phyloP scores from a whole-genome alignment of 2,888 invertebrate species.

The Leptarthrus brevirostris region DNA sequence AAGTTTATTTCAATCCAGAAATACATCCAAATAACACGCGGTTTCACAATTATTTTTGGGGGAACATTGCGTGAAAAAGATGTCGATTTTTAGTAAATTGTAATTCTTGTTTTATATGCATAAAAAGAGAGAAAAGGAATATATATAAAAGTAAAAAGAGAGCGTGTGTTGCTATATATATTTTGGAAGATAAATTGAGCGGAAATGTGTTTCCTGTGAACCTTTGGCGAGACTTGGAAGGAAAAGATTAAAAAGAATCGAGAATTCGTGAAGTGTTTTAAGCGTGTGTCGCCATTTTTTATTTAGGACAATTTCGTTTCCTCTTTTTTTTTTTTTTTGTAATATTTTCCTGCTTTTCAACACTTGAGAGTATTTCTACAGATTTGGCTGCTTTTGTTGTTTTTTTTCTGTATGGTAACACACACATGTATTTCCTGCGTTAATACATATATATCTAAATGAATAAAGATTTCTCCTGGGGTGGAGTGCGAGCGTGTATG shows the following conservation, averaged over 20 bases:
- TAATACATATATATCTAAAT: neutral
- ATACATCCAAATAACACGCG: slow-evolving; percentile 4
- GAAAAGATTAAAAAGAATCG: no score
- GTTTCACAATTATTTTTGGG: neutral
- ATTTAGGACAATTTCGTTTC: no score
- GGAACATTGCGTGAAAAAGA: neutral
- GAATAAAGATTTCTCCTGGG: no score
- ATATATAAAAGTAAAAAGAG: neutral
- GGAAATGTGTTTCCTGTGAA: neutral
- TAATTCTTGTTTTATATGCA: slow-evolving; percentile 13
- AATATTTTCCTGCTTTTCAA: no score
- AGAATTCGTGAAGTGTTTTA: no score
- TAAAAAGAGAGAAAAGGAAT: no score
- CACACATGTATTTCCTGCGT: no score
- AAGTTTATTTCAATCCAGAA: neutral
- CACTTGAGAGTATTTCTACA: no score
- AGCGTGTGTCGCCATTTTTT: neutral
- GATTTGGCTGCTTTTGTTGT: neutral
- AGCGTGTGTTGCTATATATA: neutral
- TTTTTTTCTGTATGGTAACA: neutral
- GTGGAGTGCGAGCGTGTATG: slow-evolving; percentile 1
- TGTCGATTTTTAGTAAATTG: slow-evolving; percentile 41
- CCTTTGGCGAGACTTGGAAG: no score
- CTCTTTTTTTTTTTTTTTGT: no score
- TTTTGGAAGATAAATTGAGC: neutral